Evolutionary conservation across 2,797 vertebrate species (phyloP), one percentile per base, ranked within the genome.

Genomic region (Catharus ustulatus): DNA sequence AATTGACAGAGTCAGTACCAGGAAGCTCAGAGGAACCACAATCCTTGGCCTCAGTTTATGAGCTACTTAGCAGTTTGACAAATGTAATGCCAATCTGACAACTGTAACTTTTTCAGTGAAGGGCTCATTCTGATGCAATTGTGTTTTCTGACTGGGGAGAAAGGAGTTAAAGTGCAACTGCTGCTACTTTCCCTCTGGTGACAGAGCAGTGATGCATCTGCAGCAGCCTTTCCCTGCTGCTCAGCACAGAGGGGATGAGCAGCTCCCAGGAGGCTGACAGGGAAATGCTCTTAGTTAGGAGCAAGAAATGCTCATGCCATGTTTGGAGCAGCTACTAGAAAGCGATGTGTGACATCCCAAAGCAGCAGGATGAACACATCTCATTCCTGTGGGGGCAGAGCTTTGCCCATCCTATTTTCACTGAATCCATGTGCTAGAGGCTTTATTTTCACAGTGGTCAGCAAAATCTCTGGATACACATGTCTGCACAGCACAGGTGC

Each of bases 71-170:
- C 49, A 15, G 59, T 40, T n/a, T 77, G 80, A 79, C 52, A 93
- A 94, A 92, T 5, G 15, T 42, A 55, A 77, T 34, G 64, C 46
- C 63, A 16, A 75, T 72, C 29, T 84, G 77, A 83, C 34, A 92
- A 95, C 90, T 6, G 11, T 34, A 49, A 72, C 48, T 46, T 67
- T 95, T 90, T 85, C 84, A 84, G 55, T 48, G 57, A 54, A 76
- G 64, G 63, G 62, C 43, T 96, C 67, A 34, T 94, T 96, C 89
- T 68, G 87, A 93, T 77, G 92, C 94, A 94, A 76, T 67, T 66
- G 51, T 94, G 90, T 84, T 91, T 97, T 92, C 59, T 71, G 58
- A 81, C 68, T 10, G 94, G 78, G 86, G 84, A 85, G 88, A 97
- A 92, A 90, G 68, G 92, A 94, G 80, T 77, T 20, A 61, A 88